A percentile compares a stretch with the other conserved stretches of the same genome.
These are phyloP conservation scores for Euwallacea similis DNA, from an alignment of 1,140 invertebrate species.

Conservation along the genomic window DNA sequence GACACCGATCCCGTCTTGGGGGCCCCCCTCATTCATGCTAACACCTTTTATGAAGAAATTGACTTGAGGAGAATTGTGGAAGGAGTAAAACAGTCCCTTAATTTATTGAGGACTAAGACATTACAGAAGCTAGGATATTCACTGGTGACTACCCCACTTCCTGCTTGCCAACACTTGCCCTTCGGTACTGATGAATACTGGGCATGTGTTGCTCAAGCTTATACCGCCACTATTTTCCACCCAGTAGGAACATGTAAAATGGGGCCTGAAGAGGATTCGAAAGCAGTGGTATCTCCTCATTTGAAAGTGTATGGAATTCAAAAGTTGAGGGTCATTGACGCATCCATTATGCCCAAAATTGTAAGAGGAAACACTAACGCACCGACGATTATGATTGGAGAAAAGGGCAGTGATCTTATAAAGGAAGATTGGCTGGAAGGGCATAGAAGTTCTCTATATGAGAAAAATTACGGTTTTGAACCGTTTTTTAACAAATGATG, in stretches of 20 bases:
- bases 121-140: conserved; percentile 53
- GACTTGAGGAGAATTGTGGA: conserved; percentile 60
- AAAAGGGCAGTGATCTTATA: conserved; percentile 68
- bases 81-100: conserved; percentile 57
- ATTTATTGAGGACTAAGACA: conserved; percentile 56
- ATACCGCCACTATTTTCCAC: conserved; percentile 57
- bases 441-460: neutral
- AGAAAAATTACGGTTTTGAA: neutral
- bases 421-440: conserved; percentile 53
- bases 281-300: conserved; percentile 53
- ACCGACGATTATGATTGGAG: conserved; percentile 69
- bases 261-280: conserved; percentile 54
- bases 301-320: conserved; percentile 50
- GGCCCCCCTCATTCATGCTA: conserved; percentile 67
- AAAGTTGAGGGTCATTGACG: conserved; percentile 53
- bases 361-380: conserved; percentile 67
- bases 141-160: conserved; percentile 52
- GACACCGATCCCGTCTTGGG: conserved; percentile 60
- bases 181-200: conserved; percentile 59
- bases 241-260: conserved; percentile 65
- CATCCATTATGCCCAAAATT: conserved; percentile 58
- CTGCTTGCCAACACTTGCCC: conserved; percentile 51
- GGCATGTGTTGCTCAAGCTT: conserved; percentile 55
- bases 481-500: neutral
- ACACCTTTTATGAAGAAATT: conserved; percentile 63